Base-by-base conservation (phyloP, 2,797 vertebrate genomes). In the Rousettus madagascariensis region DNA sequence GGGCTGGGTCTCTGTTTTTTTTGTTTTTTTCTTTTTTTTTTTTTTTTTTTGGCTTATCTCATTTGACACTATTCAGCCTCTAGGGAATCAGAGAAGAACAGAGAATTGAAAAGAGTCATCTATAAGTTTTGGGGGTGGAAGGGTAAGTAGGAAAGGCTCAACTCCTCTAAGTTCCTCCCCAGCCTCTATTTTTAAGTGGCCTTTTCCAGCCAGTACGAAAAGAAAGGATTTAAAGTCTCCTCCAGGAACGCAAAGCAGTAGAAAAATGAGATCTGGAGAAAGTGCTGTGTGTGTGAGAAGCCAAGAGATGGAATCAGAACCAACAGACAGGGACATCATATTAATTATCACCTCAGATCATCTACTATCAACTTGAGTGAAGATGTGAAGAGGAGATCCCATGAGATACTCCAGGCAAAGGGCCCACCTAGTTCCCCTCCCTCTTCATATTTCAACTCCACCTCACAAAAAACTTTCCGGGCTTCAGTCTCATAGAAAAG, bases 401-500 rank as follows among this genome's bases (percentile, higher is more conserved):
- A n/a, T 4, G 19, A 88, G 51, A 93, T 66, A 74, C 59, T 51
- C 38, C 13, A 72, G 11, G 28, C 7, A 63, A 30, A 77, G 57
- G 66, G 33, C 72, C 80, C 38, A 28, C 43, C 72, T 68, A 24
- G 57, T 3, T 8, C 55, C 84, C 57, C 51, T 11, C 66, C 94
- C 26, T 19, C 46, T 69, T 61, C 53, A 49, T 78, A 89, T 30
- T 46, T 20, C 63, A 88, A 66, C 41, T 61, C 87, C 91, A 99
- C 99, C 99, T 99, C 99, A 84, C 99, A 99, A 97, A 99, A 99
- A 92, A 99, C 99, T 97, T 99, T 99, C 77, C 99, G 98, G 33
- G 99, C 99, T 98, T 99, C 99, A 0, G 99, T 99, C 98, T 99
- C 99, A 28, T 99, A 99, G 98, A 99, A 99, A 75, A 99, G 99